Evolutionary conservation across 2,888 invertebrate species (phyloP).

Genomic region (Yponomeuta plumbellus): DNA sequence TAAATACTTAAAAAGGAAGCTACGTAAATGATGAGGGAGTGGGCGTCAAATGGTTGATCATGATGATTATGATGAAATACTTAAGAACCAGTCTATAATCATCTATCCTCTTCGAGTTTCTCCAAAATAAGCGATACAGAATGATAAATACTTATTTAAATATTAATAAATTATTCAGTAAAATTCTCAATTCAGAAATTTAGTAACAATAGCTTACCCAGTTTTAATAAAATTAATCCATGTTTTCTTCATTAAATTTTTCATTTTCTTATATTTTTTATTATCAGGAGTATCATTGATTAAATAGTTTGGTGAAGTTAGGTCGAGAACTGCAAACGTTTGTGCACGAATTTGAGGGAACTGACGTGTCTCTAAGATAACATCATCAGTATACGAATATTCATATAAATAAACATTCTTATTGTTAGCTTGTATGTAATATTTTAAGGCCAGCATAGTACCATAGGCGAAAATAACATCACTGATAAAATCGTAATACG

Average conservation of each 20-base stretch:
- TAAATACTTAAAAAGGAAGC: too few relatives aligned
- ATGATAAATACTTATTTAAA: too few relatives aligned
- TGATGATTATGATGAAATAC: too few relatives aligned
- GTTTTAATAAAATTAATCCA: constrained; percentile 16
- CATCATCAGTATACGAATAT: background rate
- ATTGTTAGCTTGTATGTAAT: background rate
- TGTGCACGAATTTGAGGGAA: background rate
- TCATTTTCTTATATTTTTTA: background rate
- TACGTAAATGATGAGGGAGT: too few relatives aligned
- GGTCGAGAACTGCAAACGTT: background rate
- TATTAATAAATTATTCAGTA: too few relatives aligned
- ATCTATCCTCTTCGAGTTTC: too few relatives aligned
- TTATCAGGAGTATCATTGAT: background rate
- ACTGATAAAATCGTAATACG: constrained; percentile 14
- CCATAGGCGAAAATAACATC: constrained; percentile 9
- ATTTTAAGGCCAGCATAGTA: background rate
- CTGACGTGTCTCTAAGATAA: background rate
- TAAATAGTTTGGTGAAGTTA: too few relatives aligned
- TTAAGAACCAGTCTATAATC: too few relatives aligned
- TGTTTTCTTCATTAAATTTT: constrained; percentile 5
- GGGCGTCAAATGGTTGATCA: too few relatives aligned
- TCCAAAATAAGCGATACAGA: too few relatives aligned
- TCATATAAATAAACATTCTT: constrained; percentile 8
- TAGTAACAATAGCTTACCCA: constrained; percentile 6
- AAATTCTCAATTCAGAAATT: too few relatives aligned